These are phyloP conservation scores for Caiman crocodilus DNA, from an alignment of 2,797 vertebrate species.

Conservation along the genomic window DNA sequence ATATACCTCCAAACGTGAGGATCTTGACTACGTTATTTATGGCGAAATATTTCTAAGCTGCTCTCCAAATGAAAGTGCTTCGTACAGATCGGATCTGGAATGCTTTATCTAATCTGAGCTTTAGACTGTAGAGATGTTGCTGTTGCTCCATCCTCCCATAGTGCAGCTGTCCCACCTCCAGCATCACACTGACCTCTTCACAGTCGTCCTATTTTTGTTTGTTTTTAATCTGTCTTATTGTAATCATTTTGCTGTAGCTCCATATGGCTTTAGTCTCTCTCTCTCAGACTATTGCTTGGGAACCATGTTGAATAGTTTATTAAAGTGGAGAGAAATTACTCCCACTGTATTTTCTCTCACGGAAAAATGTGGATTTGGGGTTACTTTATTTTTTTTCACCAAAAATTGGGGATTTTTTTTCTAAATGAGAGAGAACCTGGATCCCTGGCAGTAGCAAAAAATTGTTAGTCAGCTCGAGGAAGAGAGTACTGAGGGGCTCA, in stretches of 20 bases:
- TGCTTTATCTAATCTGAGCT: neutral
- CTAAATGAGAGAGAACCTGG: no score
- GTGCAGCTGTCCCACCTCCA: neutral
- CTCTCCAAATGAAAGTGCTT: neutral
- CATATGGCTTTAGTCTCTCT: neutral
- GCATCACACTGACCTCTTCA: neutral
- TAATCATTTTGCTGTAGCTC: neutral
- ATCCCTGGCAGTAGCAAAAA: no score
- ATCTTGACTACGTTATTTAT: no score
- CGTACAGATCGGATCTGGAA: neutral
- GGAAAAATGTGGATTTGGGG: neutral
- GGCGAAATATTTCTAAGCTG: slow-evolving; percentile 9
- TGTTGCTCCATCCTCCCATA: neutral
- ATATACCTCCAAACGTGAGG: no score
- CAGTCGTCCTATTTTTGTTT: neutral
- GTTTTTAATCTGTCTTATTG: neutral
- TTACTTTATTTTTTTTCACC: no score
- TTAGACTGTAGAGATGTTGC: neutral
- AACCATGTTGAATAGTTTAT: neutral
- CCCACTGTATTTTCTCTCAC: neutral
- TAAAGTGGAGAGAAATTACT: neutral
- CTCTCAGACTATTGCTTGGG: neutral
- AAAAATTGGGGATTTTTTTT: no score
- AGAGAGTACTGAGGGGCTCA: no score
- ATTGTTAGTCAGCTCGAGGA: no score